A percentile compares a stretch with the other conserved stretches of the same genome.
Evolutionary conservation across 2,888 invertebrate genomes (phyloP).

Genomic region (Tridacna gigas): DNA sequence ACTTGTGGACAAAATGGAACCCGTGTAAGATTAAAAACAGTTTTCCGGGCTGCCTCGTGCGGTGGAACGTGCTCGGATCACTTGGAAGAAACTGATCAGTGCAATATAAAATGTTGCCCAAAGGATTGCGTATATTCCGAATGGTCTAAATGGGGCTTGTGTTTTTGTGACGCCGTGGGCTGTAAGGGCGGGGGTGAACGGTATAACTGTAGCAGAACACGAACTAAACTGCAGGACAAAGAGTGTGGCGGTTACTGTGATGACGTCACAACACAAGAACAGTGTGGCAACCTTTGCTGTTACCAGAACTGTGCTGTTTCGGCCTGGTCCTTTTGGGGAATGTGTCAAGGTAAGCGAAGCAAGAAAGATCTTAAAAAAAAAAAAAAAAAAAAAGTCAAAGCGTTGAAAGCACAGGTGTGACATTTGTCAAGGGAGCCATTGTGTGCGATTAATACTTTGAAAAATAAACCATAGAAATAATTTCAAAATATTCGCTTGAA

Average conservation of each 20-base stretch:
- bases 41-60: conserved; percentile 62
- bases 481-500: too few relatives aligned
- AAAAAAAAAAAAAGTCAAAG: too few relatives aligned
- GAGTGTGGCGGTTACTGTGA: conserved; percentile 72
- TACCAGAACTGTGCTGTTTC: conserved; percentile 68
- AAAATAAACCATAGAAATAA: too few relatives aligned
- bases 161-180: conserved; percentile 33
- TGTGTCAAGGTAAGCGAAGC: conserved; percentile 58
- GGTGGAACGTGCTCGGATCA: conserved; percentile 61
- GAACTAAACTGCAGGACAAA: conserved; percentile 49
- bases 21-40: conserved; percentile 45
- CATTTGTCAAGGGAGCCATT: too few relatives aligned
- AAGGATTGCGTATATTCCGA: conserved; percentile 60
- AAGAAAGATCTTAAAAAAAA: neutral
- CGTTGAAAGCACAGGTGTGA: too few relatives aligned
- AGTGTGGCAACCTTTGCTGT: conserved; percentile 69
- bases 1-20: conserved; percentile 66
- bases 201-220: conserved; percentile 55
- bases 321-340: conserved; percentile 69
- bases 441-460: too few relatives aligned
- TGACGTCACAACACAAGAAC: conserved; percentile 40
- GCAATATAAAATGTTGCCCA: conserved; percentile 67
- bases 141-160: conserved; percentile 62
- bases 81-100: conserved; percentile 50
- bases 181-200: conserved; percentile 60